Base-by-base conservation (phyloP, 2,797 vertebrate species). In the Clarias pachynema region DNA sequence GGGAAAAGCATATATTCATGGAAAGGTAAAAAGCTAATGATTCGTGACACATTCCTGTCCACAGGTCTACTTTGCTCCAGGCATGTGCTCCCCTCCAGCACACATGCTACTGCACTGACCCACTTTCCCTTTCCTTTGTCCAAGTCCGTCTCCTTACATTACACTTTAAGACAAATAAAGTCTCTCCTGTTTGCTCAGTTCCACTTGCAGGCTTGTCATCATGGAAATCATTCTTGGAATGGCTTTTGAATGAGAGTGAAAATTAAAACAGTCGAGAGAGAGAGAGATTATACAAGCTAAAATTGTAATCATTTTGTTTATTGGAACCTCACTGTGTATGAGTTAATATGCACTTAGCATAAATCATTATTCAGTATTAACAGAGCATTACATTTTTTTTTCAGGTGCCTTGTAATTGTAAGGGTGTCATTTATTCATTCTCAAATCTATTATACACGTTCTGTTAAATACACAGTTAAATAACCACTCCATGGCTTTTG, bases 101-200 rank as follows among this genome's bases (percentile, higher is more conserved):
- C 81, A 57, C 82, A 72, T 81, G 53, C 85, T 77, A 40, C 74
- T 53, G 75, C 79, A 69, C 62, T 91, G 89, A 90, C 90, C 90
- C 89, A 91, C 82, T 92, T 90, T 89, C 83, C 44, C 69, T 44
- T 75, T n/a, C 85, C 68, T 69, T 81, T 89, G 89, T 90, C 89
- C 87, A 79, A 88, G 78, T 89, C 82, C 22, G 85, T 90, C 88
- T 88, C 68, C 69, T 84, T 85, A 75, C 88, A 89, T 84, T 84
- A 75, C 81, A 65, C 81, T 84, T 40, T 68, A 84, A 90, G 86
- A 87, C 87, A 89, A 85, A 84, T 84, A 72, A 86, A 81, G 69
- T 84, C 86, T n/a, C 73, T 88, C 78, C 63, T 78, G 78, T 89
- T 89, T 77, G 75, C 78, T 65, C 84, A 86, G 87, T 89, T 89